Base-by-base conservation (phyloP, 2,113 vertebrate species). In the Gymnorhina tibicen region DNA sequence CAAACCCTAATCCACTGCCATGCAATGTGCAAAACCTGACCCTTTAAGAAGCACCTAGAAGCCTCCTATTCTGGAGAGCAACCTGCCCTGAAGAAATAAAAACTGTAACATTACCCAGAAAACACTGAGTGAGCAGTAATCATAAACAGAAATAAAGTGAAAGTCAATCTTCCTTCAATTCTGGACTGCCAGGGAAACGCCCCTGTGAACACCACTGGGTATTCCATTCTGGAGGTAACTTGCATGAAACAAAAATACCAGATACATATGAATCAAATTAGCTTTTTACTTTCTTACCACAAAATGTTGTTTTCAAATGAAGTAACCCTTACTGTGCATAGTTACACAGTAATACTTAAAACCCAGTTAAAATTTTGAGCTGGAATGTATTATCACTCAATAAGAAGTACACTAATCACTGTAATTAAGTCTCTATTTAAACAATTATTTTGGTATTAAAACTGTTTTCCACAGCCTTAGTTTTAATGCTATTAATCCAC, bases 371-470 rank as follows among this genome's bases (percentile, higher is more conserved):
- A 89, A 85, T 73, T 92, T 52, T 66, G 58, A 93, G 52, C 58
- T 47, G 35, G 49, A 94, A 53, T 76, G 66, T 37, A 78, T 88
- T 94, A 85, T 58, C 85, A 79, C 73, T 68, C 82, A 89, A 6
- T 93, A 91, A 97, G 64, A 94, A 76, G 76, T 81, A 89, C 66
- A 77, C 46, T 97, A 97, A 96, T 85, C 86, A 60, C 58, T 58
- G 58, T 68, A 92, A 96, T 93, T 94, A 95, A 96, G 49, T 35
- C 44, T 59, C 55, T 86, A 94, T 64, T 96, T 87, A 95, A 97
- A 89, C 84, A 85, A 94, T 91, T 96, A 96, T 89, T 95, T 96
- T 80, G 28, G 63, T 91, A 91, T 92, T 95, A 95, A 94, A 95
- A 83, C 67, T 69, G n/a, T 87, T 95, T 96, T 89, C 39, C 87